phyloP scores from a whole-genome alignment of 2,888 invertebrate species.

The Ametastegia equiseti region DNA sequence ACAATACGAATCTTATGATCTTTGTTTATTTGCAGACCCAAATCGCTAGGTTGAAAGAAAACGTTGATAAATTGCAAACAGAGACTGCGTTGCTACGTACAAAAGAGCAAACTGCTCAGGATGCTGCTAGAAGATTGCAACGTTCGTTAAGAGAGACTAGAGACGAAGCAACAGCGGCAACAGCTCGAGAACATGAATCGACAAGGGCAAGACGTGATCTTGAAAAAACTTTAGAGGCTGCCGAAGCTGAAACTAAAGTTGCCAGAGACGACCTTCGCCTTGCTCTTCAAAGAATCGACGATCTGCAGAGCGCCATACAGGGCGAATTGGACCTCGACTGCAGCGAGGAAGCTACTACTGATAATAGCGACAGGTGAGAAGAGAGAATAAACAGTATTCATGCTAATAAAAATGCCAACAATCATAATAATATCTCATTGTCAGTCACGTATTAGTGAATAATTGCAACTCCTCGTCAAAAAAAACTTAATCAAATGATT shows the following conservation, averaged over 20 bases:
- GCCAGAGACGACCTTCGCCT: slow-evolving; percentile 90
- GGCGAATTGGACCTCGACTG: slow-evolving; percentile 86
- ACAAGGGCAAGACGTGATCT: slow-evolving; percentile 85
- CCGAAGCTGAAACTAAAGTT: slow-evolving; percentile 84
- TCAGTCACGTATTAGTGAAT: too few species aligned
- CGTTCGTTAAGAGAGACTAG: slow-evolving; percentile 85
- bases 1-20: not conserved
- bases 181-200: slow-evolving; percentile 87
- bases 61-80: slow-evolving; percentile 83
- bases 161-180: slow-evolving; percentile 86
- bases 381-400: too few species aligned
- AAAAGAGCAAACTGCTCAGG: slow-evolving; percentile 87
- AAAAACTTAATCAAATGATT: too few species aligned
- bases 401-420: not conserved
- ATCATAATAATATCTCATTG: slow-evolving; percentile 30
- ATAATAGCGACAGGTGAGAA: slow-evolving; percentile 82
- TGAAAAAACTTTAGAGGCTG: slow-evolving; percentile 85
- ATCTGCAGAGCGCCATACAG: slow-evolving; percentile 94
- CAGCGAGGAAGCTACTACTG: slow-evolving; percentile 77
- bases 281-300: slow-evolving; percentile 93
- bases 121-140: slow-evolving; percentile 86
- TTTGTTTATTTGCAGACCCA: slow-evolving; percentile 74
- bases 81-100: slow-evolving; percentile 85
- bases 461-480: too few species aligned
- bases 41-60: slow-evolving; percentile 84